A percentile compares a stretch with the other conserved stretches of the same genome.
Conservation (phyloP, 2,797 vertebrate species). For the Hemitrygon akajei region DNA sequence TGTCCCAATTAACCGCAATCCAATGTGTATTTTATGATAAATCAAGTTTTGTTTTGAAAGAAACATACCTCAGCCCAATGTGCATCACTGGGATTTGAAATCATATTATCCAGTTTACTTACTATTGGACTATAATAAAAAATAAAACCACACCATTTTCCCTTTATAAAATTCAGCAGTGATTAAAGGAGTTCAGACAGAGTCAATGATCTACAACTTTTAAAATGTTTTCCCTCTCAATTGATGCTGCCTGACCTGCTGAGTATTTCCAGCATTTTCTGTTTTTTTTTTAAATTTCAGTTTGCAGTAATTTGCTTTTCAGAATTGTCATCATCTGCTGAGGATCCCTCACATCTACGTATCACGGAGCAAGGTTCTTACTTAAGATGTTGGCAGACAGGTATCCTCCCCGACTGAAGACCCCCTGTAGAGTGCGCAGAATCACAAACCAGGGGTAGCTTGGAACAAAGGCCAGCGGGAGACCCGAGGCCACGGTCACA, state of each 20-base stretch:
- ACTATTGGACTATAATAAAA: not conserved
- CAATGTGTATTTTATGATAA: no score
- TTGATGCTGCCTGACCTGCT: no score
- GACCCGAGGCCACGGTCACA: slow-evolving; percentile 70
- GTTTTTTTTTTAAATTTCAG: no score
- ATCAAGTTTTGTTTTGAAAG: no score
- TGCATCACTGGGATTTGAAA: not conserved
- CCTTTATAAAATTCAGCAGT: not conserved
- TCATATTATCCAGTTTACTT: not conserved
- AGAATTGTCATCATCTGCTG: no score
- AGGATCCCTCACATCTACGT: not conserved
- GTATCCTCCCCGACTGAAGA: slow-evolving; percentile 90
- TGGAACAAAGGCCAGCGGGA: slow-evolving; percentile 78
- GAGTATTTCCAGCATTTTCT: no score
- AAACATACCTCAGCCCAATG: no score
- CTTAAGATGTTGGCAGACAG: slow-evolving; percentile 82
- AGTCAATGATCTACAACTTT: no score
- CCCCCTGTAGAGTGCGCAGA: slow-evolving; percentile 79
- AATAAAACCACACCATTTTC: not conserved
- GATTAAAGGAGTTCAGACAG: no score
- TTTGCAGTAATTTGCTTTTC: no score
- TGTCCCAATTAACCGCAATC: no score
- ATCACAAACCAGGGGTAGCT: slow-evolving; percentile 74
- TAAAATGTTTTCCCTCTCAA: no score
- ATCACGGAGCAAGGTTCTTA: slow-evolving; percentile 53